A percentile compares a stretch with the other conserved stretches of the same genome.
These are phyloP conservation scores for Dasypogon diadema DNA, from an alignment of 2,888 invertebrate genomes.

Conservation along the genomic window DNA sequence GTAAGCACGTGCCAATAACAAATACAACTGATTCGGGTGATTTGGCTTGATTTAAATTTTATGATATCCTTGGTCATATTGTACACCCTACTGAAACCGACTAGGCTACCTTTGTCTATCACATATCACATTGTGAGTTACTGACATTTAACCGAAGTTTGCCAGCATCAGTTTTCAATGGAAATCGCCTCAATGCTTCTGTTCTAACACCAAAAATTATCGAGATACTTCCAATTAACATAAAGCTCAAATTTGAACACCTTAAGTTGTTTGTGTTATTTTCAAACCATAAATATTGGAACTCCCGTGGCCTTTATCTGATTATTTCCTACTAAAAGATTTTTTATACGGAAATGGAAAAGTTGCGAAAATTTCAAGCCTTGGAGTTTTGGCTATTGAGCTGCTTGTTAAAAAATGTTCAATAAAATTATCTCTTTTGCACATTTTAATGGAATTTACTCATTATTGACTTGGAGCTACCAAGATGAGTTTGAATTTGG, in stretches of 20 bases:
- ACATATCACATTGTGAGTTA: too few relatives aligned
- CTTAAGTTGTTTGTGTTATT: conserved; percentile 13
- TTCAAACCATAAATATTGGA: conserved; percentile 17
- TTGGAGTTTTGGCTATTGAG: conserved; percentile 8
- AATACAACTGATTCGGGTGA: conserved; percentile 1
- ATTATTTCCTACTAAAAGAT: conserved; percentile 39
- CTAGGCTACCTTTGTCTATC: not conserved
- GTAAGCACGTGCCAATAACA: conserved; percentile 29
- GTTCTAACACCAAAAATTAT: conserved; percentile 29
- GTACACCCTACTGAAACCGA: not conserved
- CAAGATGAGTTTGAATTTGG: not conserved
- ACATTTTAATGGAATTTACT: conserved; percentile 19
- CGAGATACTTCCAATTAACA: conserved; percentile 14
- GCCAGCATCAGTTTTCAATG: conserved; percentile 19
- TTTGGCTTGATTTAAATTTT: conserved; percentile 20
- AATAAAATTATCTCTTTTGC: conserved; percentile 15
- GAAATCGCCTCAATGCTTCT: conserved; percentile 2
- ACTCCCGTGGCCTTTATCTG: conserved; percentile 28
- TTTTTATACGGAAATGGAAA: conserved; percentile 41
- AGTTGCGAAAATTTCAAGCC: conserved; percentile 49
- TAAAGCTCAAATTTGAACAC: conserved; percentile 1
- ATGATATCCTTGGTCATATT: conserved; percentile 18
- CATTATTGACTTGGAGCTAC: not conserved
- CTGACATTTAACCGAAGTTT: not conserved
- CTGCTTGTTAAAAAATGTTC: conserved; percentile 18